Percentiles rank a stretch among this genome's conserved stretches.
Conservation (phyloP, 2,113 vertebrate species). For the Stegastes partitus region DNA sequence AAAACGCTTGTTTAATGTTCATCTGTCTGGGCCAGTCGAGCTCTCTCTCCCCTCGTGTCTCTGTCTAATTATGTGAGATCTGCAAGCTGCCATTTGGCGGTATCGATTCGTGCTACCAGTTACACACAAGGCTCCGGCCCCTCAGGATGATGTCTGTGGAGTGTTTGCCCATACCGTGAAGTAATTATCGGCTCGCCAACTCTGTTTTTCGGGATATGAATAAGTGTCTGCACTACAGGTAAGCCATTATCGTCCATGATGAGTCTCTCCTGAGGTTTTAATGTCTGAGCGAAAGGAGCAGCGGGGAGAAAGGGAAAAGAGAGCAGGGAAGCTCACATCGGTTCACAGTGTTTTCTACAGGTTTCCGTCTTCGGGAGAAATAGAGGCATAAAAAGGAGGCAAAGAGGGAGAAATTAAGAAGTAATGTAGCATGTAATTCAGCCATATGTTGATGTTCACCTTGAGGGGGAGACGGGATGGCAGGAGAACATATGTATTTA, state of each 20-base stretch:
- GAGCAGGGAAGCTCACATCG: conserved; percentile 24
- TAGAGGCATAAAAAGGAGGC: conserved; percentile 11
- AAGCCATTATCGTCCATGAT: conserved; percentile 61
- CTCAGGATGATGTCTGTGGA: conserved; percentile 64
- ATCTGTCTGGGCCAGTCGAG: conserved; percentile 18
- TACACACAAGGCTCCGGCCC: conserved; percentile 56
- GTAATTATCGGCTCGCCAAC: conserved; percentile 70
- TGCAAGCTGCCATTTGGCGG: conserved; percentile 75
- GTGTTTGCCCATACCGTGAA: conserved; percentile 60
- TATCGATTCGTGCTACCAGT: conserved; percentile 77
- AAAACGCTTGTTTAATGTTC: conserved; percentile 52
- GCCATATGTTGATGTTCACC: conserved; percentile 54
- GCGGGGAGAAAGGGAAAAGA: background rate
- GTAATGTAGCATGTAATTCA: conserved; percentile 63
- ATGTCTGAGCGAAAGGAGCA: background rate
- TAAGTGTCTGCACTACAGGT: conserved; percentile 54
- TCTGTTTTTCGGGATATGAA: conserved; percentile 59
- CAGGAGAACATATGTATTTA: conserved; percentile 41
- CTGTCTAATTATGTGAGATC: conserved; percentile 77
- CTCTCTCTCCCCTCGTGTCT: conserved; percentile 50
- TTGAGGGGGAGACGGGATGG: conserved; percentile 5
- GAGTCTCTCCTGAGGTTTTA: conserved; percentile 38
- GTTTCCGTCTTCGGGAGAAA: conserved; percentile 22
- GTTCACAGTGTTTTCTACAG: conserved; percentile 35
- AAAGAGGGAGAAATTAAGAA: conserved; percentile 32